A percentile compares a stretch with the other conserved stretches of the same genome.
These are phyloP conservation scores for Prinia subflava DNA, from an alignment of 2,113 vertebrate species.

Conservation along the genomic window DNA sequence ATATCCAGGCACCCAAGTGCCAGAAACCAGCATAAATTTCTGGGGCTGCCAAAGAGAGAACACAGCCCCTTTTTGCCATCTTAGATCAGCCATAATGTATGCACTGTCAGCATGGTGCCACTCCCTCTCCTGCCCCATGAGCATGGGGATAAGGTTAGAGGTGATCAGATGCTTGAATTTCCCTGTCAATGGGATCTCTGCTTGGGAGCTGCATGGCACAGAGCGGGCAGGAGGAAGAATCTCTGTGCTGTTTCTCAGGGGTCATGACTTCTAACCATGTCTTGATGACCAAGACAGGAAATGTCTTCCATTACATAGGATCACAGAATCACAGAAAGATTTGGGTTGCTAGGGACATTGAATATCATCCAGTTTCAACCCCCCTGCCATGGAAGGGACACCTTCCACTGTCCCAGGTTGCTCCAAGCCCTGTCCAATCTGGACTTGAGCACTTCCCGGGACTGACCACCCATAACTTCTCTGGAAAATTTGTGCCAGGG, in stretches of 20 bases:
- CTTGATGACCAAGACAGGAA: not conserved
- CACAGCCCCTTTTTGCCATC: not conserved
- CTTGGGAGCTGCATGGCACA: rapidly evolving
- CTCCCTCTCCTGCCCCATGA: not conserved
- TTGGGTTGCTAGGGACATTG: not conserved
- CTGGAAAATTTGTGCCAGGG: not conserved
- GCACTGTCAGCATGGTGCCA: rapidly evolving
- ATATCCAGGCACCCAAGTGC: too few species aligned
- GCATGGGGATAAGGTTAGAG: rapidly evolving
- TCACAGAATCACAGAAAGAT: not conserved
- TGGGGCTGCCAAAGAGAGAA: not conserved
- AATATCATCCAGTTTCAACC: too few species aligned
- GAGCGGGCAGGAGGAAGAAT: not conserved
- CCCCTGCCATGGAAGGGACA: not conserved
- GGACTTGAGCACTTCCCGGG: not conserved
- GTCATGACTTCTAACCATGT: rapidly evolving
- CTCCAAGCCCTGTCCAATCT: rapidly evolving
- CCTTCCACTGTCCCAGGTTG: not conserved
- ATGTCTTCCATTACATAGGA: rapidly evolving
- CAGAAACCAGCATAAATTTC: not conserved
- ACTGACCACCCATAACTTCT: rapidly evolving
- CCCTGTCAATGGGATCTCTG: not conserved
- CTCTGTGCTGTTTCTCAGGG: not conserved
- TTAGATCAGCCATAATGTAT: not conserved
- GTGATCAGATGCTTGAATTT: not conserved